A percentile compares a stretch with the other conserved stretches of the same genome.
Conservation (phyloP, 1,140 invertebrate species). For the Achroia grisella region DNA sequence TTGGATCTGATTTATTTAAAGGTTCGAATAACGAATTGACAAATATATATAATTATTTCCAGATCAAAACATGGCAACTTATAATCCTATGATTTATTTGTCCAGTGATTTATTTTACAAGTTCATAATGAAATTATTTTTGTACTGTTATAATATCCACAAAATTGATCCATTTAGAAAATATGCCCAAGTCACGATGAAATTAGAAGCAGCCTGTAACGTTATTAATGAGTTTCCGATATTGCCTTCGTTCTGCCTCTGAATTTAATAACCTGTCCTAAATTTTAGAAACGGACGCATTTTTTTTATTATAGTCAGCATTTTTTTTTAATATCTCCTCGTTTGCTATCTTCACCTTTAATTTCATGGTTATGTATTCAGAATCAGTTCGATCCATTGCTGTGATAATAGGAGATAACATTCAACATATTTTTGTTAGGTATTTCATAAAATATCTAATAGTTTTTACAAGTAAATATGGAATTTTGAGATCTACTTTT, state of each 20-base stretch:
- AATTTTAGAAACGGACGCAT: slow-evolving; percentile 27
- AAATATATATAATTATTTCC: too few species aligned
- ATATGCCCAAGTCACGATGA: slow-evolving; percentile 42
- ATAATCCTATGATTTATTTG: too few species aligned
- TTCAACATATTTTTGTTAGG: too few species aligned
- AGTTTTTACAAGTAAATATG: too few species aligned
- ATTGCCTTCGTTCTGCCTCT: slow-evolving; percentile 30
- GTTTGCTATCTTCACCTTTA: slow-evolving; percentile 7
- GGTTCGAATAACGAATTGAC: too few species aligned
- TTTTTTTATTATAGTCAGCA: slow-evolving; percentile 21
- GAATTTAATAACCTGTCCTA: slow-evolving; percentile 37
- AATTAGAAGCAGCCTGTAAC: slow-evolving; percentile 50
- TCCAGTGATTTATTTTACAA: not conserved
- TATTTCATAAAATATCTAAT: too few species aligned
- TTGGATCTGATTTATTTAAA: too few species aligned
- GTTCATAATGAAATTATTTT: slow-evolving; percentile 12
- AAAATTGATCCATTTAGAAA: slow-evolving; percentile 39
- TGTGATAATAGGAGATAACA: too few species aligned
- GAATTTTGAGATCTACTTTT: too few species aligned
- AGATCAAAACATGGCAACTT: too few species aligned
- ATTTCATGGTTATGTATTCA: not conserved
- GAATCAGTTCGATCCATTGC: too few species aligned
- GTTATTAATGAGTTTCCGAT: slow-evolving; percentile 61
- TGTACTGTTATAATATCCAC: slow-evolving; percentile 13
- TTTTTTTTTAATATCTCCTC: slow-evolving; percentile 17